Evolutionary conservation across 2,113 vertebrate species (phyloP), one percentile per base, ranked within the genome.

Genomic region (Artemisiospiza belli): DNA sequence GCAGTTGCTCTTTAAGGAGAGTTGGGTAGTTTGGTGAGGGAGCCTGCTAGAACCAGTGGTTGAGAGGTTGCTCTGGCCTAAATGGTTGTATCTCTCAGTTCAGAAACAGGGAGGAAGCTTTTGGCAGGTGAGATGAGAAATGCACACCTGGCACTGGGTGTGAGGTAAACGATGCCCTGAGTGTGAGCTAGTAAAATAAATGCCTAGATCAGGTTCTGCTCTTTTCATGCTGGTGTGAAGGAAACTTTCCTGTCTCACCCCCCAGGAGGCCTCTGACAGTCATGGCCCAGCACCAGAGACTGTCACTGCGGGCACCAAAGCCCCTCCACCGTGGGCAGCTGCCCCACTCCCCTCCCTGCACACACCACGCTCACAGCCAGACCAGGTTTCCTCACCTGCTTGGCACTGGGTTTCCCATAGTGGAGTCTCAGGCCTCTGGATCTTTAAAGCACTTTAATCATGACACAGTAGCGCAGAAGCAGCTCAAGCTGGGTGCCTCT

Each of bases 81-180:
- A 66, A 51, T 80, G 7, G 3, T 30, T 90, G 14, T 31, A 72
- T 67, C 43, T 91, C 51, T 66, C 31, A 39, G 18, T 62, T 88
- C 63, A 98, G 98, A 97, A 93, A 96, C 95, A 73, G 96, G 98
- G 63, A 95, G 94, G 70, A 84, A 97, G 46, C 93, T 99, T 67
- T 97, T 98, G 83, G 96, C 98, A 95, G 98, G 98, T 5, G 98
- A 51, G 35, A 33, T 27, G 30, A 49, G n/a, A 66, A 75, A 75
- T 57, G 43, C 35, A 19, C 15, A 41, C 23, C 12, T 57, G n/a
- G 41, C n/a, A 64, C 15, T 64, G 41, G n/a, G 12, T 10, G 15
- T 41, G 82, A 47, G 15, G 12, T 47, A 39, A 17, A 55, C 0
- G 1, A 30, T 33, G 14, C 28, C 31, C 44, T 21, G 7, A 66